Conservation (phyloP, 2,797 vertebrate genomes). For the Spheniscus humboldti region DNA sequence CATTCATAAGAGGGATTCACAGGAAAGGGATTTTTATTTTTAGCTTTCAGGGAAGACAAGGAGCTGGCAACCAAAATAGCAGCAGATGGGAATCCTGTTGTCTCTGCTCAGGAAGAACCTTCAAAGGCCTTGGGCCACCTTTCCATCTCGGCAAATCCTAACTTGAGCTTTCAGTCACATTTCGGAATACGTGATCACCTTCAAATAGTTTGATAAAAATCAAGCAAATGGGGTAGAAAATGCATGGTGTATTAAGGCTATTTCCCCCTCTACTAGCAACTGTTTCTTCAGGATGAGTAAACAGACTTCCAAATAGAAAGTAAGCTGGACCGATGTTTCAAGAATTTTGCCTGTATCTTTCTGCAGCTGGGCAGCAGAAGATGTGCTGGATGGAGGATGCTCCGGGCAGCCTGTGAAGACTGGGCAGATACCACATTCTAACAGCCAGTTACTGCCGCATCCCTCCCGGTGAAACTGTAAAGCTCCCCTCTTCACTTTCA, state of each 20-base stretch:
- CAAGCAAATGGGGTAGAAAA: background rate
- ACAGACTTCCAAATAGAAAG: background rate
- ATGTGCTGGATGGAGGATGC: background rate
- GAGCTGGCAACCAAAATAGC: background rate
- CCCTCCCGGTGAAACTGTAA: background rate
- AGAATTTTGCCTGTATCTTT: background rate
- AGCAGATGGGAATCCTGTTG: background rate
- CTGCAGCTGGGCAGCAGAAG: background rate
- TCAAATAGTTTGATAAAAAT: background rate
- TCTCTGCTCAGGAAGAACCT: background rate
- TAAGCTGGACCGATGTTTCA: background rate
- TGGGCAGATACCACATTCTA: background rate
- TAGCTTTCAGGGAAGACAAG: background rate
- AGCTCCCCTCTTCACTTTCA: background rate
- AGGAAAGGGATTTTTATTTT: background rate
- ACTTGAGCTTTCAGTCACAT: background rate
- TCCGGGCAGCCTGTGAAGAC: background rate
- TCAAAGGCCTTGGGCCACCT: background rate
- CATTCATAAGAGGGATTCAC: background rate
- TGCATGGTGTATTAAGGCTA: background rate
- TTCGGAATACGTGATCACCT: background rate
- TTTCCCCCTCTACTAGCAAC: background rate
- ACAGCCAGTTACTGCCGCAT: fast-evolving
- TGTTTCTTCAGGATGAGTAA: background rate
- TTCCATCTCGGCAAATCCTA: background rate